Conservation (phyloP, 2,888 invertebrate species). For the Drosophila acutilabella region DNA sequence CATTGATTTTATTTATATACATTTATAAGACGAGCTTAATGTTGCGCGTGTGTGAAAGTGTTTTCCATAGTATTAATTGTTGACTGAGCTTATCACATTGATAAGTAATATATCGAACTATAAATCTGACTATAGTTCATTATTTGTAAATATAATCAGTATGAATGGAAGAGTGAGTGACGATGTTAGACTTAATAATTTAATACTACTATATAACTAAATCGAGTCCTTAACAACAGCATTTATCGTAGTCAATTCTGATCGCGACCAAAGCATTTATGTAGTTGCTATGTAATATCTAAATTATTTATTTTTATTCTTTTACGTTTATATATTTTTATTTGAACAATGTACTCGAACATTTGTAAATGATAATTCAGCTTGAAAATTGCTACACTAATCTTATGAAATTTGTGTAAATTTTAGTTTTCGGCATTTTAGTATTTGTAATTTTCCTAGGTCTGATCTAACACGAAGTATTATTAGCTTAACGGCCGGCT, state of each 20-base stretch:
- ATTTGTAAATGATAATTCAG: conserved; percentile 57
- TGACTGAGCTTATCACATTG: conserved; percentile 55
- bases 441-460: conserved; percentile 56
- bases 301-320: conserved; percentile 36
- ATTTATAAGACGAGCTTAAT: conserved; percentile 55
- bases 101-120: conserved; percentile 39
- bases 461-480: conserved; percentile 51
- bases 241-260: conserved; percentile 63
- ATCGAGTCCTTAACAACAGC: conserved; percentile 43
- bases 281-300: conserved; percentile 65
- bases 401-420: conserved; percentile 50
- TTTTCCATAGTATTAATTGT: conserved; percentile 45
- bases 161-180: conserved; percentile 43
- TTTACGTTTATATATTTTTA: conserved; percentile 47
- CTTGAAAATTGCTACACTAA: conserved; percentile 44
- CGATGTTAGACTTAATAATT: conserved; percentile 44
- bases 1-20: conserved; percentile 61
- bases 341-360: conserved; percentile 55
- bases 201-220: conserved; percentile 33
- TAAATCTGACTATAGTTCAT: conserved; percentile 45
- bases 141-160: conserved; percentile 58
- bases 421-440: conserved; percentile 35
- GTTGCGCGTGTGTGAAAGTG: conserved; percentile 45
- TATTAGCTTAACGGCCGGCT: conserved; percentile 23
- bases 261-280: conserved; percentile 54